Base-by-base conservation (phyloP, 2,888 invertebrate species). In the Euclidia mi region DNA sequence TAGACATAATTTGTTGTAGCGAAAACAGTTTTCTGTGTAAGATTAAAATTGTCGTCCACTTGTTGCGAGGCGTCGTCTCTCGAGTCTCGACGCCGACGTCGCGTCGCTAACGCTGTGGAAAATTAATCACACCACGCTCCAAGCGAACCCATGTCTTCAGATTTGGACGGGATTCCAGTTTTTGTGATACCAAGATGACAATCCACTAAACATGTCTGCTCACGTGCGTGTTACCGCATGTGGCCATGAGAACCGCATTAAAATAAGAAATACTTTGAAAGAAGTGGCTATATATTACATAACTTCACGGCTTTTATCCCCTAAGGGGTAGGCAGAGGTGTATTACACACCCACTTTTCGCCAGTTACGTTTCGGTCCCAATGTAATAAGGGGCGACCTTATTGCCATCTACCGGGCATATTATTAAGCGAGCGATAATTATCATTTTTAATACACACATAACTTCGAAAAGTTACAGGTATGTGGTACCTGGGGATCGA, bases 41-140 rank as follows among this genome's bases (percentile, higher is more conserved):
- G 61, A 64, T 55, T 38, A 51, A 52, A 47, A 44, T 50, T 10
- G n/a, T 28, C 45, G 11, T 35, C 32, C 38, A 73, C 71, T 70
- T 71, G 75, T 70, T 74, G 71, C 71, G 25, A n/a, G n/a, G n/a
- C n/a, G n/a, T n/a, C n/a, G n/a, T n/a, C n/a, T n/a, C n/a, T n/a
- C n/a, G n/a, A n/a, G n/a, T n/a, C n/a, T n/a, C n/a, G n/a, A 25
- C 29, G 10, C 2, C 35, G 18, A 25, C 34, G 20, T 12, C 41
- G 42, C 20, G 20, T 1, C 6, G 4, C 20, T 40, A 55, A 51
- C 55, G 43, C 31, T 3, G 40, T 12, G 12, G 9, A 40, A 43
- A 9, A 65, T 74, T 62, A 62, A 72, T 72, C 75, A 67, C 40
- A 7, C 0, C 14, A 32, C 25, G 37, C 47, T 28, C 12, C 43